These are phyloP conservation scores for Nyctereutes procyonoides DNA, from an alignment of 2,113 vertebrate species.

Conservation along the genomic window DNA sequence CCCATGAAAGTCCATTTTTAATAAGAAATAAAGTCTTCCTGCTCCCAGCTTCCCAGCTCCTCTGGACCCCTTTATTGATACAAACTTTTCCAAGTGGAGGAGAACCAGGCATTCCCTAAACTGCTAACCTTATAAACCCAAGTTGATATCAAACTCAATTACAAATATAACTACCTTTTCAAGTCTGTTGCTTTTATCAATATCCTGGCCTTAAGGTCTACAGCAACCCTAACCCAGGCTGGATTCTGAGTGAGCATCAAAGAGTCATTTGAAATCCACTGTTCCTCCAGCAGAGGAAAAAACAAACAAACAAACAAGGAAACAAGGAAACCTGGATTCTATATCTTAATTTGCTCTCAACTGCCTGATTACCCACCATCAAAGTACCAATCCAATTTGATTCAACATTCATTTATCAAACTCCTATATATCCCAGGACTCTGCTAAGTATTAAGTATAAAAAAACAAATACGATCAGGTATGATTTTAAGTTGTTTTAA, in stretches of 20 bases:
- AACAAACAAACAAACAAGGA: too few species aligned
- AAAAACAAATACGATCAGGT: slow-evolving; percentile 1
- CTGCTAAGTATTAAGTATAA: neutral
- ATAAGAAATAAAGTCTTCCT: slow-evolving; percentile 7
- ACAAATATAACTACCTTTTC: slow-evolving; percentile 24
- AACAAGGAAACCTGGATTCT: neutral
- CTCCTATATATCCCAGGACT: neutral
- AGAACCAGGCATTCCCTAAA: neutral
- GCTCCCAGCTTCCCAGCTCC: neutral
- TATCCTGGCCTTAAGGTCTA: neutral
- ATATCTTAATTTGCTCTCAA: neutral
- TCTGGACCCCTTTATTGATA: neutral
- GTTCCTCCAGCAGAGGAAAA: neutral
- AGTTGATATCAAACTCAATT: slow-evolving; percentile 25
- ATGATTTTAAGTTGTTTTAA: slow-evolving; percentile 30
- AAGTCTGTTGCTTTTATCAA: neutral
- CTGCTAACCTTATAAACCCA: neutral
- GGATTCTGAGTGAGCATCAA: neutral
- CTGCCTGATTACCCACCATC: slow-evolving; percentile 2
- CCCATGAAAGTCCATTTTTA: slow-evolving; percentile 45
- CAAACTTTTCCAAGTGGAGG: neutral
- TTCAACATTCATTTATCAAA: slow-evolving; percentile 37
- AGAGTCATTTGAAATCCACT: neutral
- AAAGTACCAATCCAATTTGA: neutral
- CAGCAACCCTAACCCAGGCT: neutral